These are phyloP conservation scores for Cactoblastis cactorum DNA, from an alignment of 2,888 invertebrate genomes.

Conservation along the genomic window DNA sequence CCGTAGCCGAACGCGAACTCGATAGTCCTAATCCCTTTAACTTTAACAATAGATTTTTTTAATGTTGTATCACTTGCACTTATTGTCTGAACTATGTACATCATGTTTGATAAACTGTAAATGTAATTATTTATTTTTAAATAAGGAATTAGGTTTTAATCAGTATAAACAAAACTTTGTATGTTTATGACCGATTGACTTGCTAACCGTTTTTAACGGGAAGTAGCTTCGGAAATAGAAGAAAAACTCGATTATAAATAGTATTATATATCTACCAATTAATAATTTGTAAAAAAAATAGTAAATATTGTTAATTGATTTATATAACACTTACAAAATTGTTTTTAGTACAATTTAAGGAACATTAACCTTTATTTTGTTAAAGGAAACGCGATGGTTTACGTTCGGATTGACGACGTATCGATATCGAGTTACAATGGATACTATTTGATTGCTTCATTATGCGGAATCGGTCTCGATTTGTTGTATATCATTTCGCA, in stretches of 20 bases:
- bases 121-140: not conserved
- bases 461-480: slow-evolving; percentile 65
- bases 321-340: no score
- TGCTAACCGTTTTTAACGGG: slow-evolving; percentile 38
- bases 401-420: slow-evolving; percentile 31
- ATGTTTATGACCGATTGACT: no score
- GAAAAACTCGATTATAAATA: no score
- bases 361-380: not conserved
- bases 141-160: not conserved
- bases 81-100: not conserved
- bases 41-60: not conserved
- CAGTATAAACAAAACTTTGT: no score
- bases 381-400: slow-evolving; percentile 32
- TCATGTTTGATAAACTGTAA: not conserved
- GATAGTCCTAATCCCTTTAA: slow-evolving; percentile 14
- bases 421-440: slow-evolving; percentile 54
- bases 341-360: no score
- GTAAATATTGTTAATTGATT: not conserved
- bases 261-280: no score
- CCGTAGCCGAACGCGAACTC: no score
- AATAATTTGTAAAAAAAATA: not conserved
- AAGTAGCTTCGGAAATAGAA: no score
- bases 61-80: not conserved
- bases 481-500: slow-evolving; percentile 77
- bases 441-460: slow-evolving; percentile 76